A percentile compares a stretch with the other conserved stretches of the same genome.
These are phyloP conservation scores for Peucedramus taeniatus DNA, from an alignment of 2,113 vertebrate genomes.

Conservation along the genomic window DNA sequence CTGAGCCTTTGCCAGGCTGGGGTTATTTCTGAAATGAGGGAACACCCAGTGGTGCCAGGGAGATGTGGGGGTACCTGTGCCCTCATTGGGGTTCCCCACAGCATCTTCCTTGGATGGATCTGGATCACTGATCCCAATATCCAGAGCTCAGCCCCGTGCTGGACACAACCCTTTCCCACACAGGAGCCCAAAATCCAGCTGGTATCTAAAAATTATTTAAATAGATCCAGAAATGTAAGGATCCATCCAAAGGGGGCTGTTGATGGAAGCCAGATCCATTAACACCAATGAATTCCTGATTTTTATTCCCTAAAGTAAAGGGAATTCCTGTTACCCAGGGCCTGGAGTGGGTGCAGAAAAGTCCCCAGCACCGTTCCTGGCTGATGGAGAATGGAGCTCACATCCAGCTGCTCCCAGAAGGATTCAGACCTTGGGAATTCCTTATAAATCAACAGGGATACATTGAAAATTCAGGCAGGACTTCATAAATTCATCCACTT, in stretches of 20 bases:
- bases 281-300: constrained; percentile 35
- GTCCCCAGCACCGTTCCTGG: not conserved
- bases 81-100: accelerated
- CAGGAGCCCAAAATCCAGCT: not conserved
- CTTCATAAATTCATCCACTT: constrained; percentile 1
- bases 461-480: constrained; percentile 58
- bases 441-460: constrained; percentile 68
- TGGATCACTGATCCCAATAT: not conserved
- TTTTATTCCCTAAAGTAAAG: constrained; percentile 56
- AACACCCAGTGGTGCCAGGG: accelerated
- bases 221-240: not conserved
- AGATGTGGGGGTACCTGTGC: not conserved
- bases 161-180: not conserved
- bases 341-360: not conserved
- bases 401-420: constrained; percentile 18
- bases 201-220: not conserved
- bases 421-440: constrained; percentile 61
- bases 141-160: not conserved
- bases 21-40: not conserved
- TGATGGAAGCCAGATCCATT: not conserved
- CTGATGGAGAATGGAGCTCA: constrained; percentile 39
- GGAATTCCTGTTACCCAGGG: not conserved
- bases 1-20: not conserved
- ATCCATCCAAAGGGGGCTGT: not conserved
- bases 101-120: not conserved